A percentile compares a stretch with the other conserved stretches of the same genome.
Evolutionary conservation across 2,888 invertebrate species (phyloP).

Genomic region (Lepidocyrtinus sp.): DNA sequence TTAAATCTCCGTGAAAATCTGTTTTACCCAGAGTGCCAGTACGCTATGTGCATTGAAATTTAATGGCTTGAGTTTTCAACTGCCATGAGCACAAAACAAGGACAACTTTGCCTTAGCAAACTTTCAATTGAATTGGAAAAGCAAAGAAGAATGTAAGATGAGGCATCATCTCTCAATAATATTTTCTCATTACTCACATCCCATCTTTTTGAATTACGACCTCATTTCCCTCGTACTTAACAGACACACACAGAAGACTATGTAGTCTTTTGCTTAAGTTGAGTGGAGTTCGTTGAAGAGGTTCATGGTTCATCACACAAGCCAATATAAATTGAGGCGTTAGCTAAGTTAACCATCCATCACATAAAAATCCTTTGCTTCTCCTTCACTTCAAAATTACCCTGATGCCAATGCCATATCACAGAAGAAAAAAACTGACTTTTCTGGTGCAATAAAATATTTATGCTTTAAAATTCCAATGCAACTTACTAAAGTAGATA

Average conservation of each 20-base stretch:
- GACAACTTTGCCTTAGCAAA: no score
- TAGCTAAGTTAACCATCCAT: slow-evolving; percentile 11
- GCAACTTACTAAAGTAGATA: no score
- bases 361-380: not conserved
- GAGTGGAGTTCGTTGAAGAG: not conserved
- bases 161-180: not conserved
- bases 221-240: slow-evolving; percentile 2
- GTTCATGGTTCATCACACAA: slow-evolving; percentile 6
- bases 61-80: no score
- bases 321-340: slow-evolving; percentile 10
- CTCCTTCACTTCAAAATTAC: not conserved
- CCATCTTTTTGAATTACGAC: slow-evolving; percentile 2
- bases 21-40: no score
- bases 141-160: not conserved
- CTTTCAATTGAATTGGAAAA: not conserved
- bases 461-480: no score
- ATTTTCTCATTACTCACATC: not conserved
- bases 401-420: not conserved
- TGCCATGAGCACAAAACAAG: no score
- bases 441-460: slow-evolving; percentile 10
- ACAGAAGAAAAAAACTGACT: not conserved
- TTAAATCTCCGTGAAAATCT: no score
- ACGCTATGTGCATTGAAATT: no score
- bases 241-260: no score
- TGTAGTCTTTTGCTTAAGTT: not conserved